phyloP scores from a whole-genome alignment of 30 jellyfish, hydroid and myxozoan species.

The Haliclystus octoradiatus region DNA sequence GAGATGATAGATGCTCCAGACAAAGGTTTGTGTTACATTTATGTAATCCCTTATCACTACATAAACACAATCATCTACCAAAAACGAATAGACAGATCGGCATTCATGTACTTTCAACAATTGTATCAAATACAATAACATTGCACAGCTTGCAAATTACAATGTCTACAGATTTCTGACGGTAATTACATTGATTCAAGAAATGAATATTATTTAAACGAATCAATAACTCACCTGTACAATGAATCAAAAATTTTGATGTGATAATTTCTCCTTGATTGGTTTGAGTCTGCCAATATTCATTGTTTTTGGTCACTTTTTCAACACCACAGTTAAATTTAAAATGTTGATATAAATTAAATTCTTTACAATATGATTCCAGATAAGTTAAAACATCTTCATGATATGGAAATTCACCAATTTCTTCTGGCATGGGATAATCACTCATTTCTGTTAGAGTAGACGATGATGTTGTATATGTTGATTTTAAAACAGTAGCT shows the following conservation, averaged over 20 bases:
- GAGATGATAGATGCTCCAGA: too few relatives aligned
- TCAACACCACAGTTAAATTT: conserved; percentile 49
- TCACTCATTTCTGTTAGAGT: conserved; percentile 85
- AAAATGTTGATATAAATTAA: conserved; percentile 29
- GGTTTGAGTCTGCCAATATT: conserved; percentile 40
- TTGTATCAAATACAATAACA: too few relatives aligned
- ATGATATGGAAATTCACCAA: conserved; percentile 87
- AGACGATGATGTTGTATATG: conserved; percentile 65
- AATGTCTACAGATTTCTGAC: too few relatives aligned
- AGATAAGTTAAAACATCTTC: conserved; percentile 42
- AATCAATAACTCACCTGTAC: too few relatives aligned
- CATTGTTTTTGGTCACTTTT: conserved; percentile 13
- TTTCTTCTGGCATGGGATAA: conserved; percentile 75
- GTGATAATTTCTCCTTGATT: conserved; percentile 14
- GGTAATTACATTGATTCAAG: too few relatives aligned
- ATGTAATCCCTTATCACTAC: too few relatives aligned
- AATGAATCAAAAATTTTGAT: conserved; percentile 46
- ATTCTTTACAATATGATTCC: conserved; percentile 29
- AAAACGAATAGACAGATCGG: too few relatives aligned
- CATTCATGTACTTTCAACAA: too few relatives aligned
- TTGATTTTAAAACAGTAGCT: conserved; percentile 64
- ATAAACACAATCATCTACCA: too few relatives aligned
- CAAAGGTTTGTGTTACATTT: too few relatives aligned
- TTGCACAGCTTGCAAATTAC: too few relatives aligned
- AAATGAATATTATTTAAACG: too few relatives aligned